A percentile compares a stretch with the other conserved stretches of the same genome.
These are phyloP conservation scores for Drosophila picticornis DNA, from an alignment of 2,888 invertebrate genomes.

Conservation along the genomic window DNA sequence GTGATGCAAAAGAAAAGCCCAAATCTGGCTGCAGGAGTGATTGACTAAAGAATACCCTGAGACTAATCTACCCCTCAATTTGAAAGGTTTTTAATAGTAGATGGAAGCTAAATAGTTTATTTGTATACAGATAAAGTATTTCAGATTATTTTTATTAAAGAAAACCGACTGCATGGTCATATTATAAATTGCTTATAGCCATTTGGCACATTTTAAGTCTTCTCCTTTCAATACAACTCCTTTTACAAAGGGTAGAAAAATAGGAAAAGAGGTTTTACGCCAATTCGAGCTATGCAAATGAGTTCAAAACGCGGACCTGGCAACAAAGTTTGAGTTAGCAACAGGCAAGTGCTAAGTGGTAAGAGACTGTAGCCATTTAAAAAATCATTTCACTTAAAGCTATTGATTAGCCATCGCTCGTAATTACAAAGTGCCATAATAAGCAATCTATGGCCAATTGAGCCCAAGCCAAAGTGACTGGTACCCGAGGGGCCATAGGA, in stretches of 20 bases:
- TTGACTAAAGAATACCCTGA: background rate
- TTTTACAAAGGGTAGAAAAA: background rate
- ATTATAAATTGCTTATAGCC: background rate
- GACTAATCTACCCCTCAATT: background rate
- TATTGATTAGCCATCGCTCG: slow-evolving; percentile 68
- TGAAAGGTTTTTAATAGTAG: background rate
- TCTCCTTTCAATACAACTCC: background rate
- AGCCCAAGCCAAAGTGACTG: too few species aligned
- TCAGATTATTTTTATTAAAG: too few species aligned
- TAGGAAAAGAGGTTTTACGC: slow-evolving; percentile 26
- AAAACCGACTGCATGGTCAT: background rate
- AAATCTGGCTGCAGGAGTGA: background rate
- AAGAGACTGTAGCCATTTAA: slow-evolving; percentile 46
- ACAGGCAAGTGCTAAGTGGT: slow-evolving; percentile 28
- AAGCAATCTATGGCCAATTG: slow-evolving; percentile 44
- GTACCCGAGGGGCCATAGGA: slow-evolving; percentile 22
- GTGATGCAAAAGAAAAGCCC: slow-evolving; percentile 1
- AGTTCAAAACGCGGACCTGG: slow-evolving; percentile 16
- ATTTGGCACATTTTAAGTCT: background rate
- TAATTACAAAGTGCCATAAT: slow-evolving; percentile 68
- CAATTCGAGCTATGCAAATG: slow-evolving; percentile 46
- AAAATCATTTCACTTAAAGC: slow-evolving; percentile 59
- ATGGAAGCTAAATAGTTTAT: background rate
- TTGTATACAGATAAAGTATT: background rate
- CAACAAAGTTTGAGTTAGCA: slow-evolving; percentile 23